Base-by-base conservation (phyloP, 2,797 vertebrate genomes). In the Sebastes flavidus region DNA sequence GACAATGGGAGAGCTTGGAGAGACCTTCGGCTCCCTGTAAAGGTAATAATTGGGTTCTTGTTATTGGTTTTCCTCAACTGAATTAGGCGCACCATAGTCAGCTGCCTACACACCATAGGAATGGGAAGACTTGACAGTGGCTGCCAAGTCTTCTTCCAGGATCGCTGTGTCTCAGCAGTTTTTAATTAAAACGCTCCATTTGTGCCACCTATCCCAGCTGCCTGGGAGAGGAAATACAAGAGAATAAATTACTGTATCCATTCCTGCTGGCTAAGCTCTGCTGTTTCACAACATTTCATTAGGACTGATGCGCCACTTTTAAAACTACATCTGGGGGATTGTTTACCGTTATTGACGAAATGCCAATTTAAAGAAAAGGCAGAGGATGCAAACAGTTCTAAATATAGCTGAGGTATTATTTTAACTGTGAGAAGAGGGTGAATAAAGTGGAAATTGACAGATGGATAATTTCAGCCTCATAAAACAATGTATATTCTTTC, bases 111-210 rank as follows among this genome's bases (percentile, higher is more conserved):
- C 83, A 10, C 86, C 80, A 25, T 73, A 81, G 77, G 77, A 88
- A 78, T 24, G 55, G 85, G 66, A 86, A 72, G 81, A 78, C 82
- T 80, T 83, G 84, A 79, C 80, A 25, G 32, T 10, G 62, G 56
- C 75, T 90, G 88, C 89, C 89, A 91, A 91, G 86, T 80, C 76
- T 58, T 91, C 82, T 79, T 82, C 81, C 84, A 77, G 84, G 75
- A 92, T 88, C 68, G 74, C 90, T 89, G 89, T 86, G 87, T 94
- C 93, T 95, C 93, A 92, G 93, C 91, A 91, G 92, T 91, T 94
- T 95, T 94, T 95, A 94, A 95, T 95, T 95, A 94, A 95, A 95
- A 94, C 72, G 81, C 89, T 93, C 86, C 85, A 90, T 94, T 95
- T 93, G 88, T 93, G 90, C 89, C 86, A 92, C 92, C 92, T 87